These are phyloP conservation scores for Esox lucius DNA, from an alignment of 2,797 vertebrate genomes.

Conservation along the genomic window DNA sequence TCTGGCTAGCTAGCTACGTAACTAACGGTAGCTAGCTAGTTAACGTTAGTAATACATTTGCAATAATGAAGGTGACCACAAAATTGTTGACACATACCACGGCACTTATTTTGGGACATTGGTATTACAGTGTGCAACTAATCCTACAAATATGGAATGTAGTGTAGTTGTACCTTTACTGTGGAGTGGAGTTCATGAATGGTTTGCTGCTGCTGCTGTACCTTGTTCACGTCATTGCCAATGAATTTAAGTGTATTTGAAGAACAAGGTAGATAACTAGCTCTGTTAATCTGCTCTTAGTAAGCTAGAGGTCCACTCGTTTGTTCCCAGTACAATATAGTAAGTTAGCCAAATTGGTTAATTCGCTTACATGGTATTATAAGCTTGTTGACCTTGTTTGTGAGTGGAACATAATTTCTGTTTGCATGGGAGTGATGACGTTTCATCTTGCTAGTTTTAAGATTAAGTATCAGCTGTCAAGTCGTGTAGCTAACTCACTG, in stretches of 20 bases:
- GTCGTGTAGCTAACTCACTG: background rate
- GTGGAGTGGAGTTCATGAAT: too few species aligned
- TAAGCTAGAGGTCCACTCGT: background rate
- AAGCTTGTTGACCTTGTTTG: background rate
- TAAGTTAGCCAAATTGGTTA: background rate
- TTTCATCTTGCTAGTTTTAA: conserved; percentile 3
- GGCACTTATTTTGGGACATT: too few species aligned
- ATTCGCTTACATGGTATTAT: background rate
- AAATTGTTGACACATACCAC: too few species aligned
- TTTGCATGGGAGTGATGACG: conserved; percentile 47
- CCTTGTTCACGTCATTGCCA: background rate
- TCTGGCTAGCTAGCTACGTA: background rate
- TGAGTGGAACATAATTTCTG: background rate
- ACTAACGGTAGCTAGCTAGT: background rate
- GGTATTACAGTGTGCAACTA: too few species aligned
- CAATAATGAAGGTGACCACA: too few species aligned
- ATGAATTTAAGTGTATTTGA: background rate
- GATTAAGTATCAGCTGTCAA: background rate
- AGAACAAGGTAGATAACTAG: background rate
- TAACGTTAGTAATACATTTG: background rate
- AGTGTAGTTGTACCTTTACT: too few species aligned
- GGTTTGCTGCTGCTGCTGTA: background rate
- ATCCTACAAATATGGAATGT: too few species aligned
- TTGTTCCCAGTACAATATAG: background rate
- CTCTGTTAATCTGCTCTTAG: background rate